Percentiles rank a stretch among this genome's conserved stretches.
Evolutionary conservation across 2,797 vertebrate genomes (phyloP).

Genomic region (Amblyraja radiata): DNA sequence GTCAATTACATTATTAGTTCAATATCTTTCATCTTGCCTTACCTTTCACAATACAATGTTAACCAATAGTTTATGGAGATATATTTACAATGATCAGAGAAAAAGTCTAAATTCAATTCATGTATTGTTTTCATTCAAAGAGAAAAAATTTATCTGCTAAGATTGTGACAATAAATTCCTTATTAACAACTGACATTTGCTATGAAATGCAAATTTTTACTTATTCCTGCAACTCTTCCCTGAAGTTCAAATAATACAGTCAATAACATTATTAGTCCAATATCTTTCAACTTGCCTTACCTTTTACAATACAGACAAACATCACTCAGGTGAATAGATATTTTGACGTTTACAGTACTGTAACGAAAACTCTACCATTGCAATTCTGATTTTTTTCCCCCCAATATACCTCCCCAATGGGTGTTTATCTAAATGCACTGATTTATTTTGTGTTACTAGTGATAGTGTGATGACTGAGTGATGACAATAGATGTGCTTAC

Average conservation of each 20-base stretch:
- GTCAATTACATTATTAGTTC: not conserved
- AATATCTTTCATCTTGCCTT: not conserved
- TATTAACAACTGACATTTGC: not conserved
- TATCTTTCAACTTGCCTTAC: not conserved
- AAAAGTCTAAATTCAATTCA: not conserved
- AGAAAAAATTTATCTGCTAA: not conserved
- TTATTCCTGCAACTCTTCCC: not conserved
- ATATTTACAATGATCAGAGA: not conserved
- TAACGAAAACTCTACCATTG: not conserved
- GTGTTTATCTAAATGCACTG: not conserved
- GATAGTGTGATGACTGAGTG: not conserved
- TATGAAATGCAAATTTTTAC: not conserved
- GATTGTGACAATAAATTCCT: not conserved
- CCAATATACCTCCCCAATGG: not conserved
- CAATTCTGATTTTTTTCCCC: not conserved
- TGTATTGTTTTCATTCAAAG: not conserved
- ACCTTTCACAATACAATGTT: not conserved
- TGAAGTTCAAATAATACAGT: not conserved
- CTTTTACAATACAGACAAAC: not conserved
- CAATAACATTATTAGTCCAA: not conserved
- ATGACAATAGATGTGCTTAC: not conserved
- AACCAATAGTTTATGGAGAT: not conserved
- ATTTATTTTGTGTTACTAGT: not conserved
- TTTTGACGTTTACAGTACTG: not conserved
- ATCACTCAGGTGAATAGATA: not conserved